These are phyloP conservation scores for Phainopepla nitens DNA, from an alignment of 2,113 vertebrate species.

Conservation along the genomic window DNA sequence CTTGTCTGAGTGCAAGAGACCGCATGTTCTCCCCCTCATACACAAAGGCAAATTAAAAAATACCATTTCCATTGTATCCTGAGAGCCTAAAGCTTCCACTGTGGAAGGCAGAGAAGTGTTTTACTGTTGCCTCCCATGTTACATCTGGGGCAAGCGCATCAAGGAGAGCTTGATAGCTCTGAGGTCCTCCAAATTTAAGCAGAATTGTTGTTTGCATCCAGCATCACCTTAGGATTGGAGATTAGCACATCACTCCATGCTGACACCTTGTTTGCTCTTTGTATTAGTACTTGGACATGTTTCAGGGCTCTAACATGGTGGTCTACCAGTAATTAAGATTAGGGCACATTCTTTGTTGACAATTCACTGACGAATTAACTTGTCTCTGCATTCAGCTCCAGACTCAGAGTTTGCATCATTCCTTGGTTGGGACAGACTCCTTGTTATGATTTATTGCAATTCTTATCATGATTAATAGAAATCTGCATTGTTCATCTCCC, in stretches of 20 bases:
- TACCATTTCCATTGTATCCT: not conserved
- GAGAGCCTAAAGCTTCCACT: not conserved
- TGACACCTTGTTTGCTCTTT: not conserved
- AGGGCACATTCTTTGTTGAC: constrained; percentile 6
- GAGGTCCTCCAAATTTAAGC: not conserved
- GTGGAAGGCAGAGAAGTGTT: not conserved
- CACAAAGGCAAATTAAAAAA: not conserved
- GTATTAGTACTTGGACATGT: not conserved
- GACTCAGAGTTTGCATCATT: not conserved
- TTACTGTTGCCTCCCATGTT: not conserved
- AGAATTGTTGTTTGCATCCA: not conserved
- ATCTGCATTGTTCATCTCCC: constrained; percentile 1
- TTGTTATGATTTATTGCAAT: constrained; percentile 39
- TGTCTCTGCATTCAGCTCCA: not conserved
- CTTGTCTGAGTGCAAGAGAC: not conserved
- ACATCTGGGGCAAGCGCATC: not conserved
- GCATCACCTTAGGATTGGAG: not conserved
- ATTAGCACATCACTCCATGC: not conserved
- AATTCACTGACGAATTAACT: constrained; percentile 32
- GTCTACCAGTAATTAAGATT: constrained; percentile 24
- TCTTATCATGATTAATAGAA: constrained; percentile 42
- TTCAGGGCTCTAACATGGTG: not conserved
- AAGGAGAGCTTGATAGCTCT: not conserved
- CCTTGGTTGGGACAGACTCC: not conserved
- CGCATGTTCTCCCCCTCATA: fast-evolving